phyloP scores from a whole-genome alignment of 2,888 invertebrate species.

The Micropterix aruncella region DNA sequence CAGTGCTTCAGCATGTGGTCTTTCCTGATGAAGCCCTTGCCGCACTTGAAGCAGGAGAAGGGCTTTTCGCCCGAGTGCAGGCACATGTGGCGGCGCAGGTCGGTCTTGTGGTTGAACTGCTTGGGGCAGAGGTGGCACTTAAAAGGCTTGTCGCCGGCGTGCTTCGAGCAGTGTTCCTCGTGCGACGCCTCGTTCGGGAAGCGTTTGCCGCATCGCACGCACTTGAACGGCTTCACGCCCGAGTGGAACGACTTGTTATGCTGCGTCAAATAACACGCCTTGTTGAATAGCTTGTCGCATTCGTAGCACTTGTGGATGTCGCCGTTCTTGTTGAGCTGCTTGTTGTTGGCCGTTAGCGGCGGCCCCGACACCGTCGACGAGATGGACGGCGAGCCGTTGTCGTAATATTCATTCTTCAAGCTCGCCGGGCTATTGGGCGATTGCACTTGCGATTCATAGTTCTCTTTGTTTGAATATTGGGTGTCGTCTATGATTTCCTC shows the following conservation, averaged over 20 bases:
- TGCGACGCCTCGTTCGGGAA: conserved; percentile 59
- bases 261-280: conserved; percentile 78
- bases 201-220: conserved; percentile 73
- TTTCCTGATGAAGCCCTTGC: conserved; percentile 79
- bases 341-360: conserved; percentile 27
- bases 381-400: conserved; percentile 25
- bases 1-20: conserved; percentile 85
- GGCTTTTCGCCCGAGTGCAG: conserved; percentile 79
- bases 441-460: conserved; percentile 32
- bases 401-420: conserved; percentile 26
- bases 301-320: conserved; percentile 56
- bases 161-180: conserved; percentile 61
- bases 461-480: conserved; percentile 30
- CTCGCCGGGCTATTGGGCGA: conserved; percentile 36
- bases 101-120: conserved; percentile 84
- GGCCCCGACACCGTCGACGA: conserved; percentile 29
- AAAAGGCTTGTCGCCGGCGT: conserved; percentile 71
- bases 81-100: conserved; percentile 74
- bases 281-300: conserved; percentile 75
- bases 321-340: conserved; percentile 24
- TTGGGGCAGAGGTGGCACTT: conserved; percentile 77
- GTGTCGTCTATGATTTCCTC: conserved; percentile 13
- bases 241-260: conserved; percentile 83
- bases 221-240: conserved; percentile 76
- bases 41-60: conserved; percentile 66